These are phyloP conservation scores for Uloborus plumipes DNA, from an alignment of 2,888 invertebrate genomes.

Conservation along the genomic window DNA sequence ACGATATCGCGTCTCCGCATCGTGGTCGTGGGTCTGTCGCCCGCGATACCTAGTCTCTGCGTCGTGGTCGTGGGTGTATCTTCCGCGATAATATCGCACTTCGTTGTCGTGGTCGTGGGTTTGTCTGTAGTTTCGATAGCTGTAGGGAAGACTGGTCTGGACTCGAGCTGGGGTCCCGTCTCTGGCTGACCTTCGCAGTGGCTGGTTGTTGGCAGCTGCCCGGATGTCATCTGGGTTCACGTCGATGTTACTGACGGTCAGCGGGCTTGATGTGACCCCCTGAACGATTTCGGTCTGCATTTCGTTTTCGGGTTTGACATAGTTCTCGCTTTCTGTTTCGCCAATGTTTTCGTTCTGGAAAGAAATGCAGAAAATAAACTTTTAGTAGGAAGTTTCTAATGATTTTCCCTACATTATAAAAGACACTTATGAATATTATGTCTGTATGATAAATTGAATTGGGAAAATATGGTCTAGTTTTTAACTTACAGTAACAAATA, in stretches of 20 bases:
- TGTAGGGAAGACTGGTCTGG: neutral
- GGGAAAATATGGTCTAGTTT: too few relatives aligned
- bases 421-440: too few relatives aligned
- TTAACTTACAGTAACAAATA: too few relatives aligned
- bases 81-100: slow-evolving; percentile 4
- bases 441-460: too few relatives aligned
- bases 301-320: neutral
- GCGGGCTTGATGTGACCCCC: neutral
- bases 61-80: slow-evolving; percentile 16
- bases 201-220: slow-evolving; percentile 4
- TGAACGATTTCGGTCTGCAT: neutral
- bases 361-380: neutral
- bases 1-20: slow-evolving; percentile 31
- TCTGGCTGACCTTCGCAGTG: neutral
- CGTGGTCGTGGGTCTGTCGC: slow-evolving; percentile 46
- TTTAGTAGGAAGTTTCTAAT: neutral
- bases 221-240: slow-evolving; percentile 45
- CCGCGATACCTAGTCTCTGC: neutral
- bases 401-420: too few relatives aligned
- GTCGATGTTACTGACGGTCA: slow-evolving; percentile 44
- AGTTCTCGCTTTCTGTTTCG: neutral
- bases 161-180: neutral
- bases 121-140: slow-evolving; percentile 13
- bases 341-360: slow-evolving; percentile 12
- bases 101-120: slow-evolving; percentile 33